These are phyloP conservation scores for Chloropsis hardwickii DNA, from an alignment of 2,113 vertebrate species.

Conservation along the genomic window DNA sequence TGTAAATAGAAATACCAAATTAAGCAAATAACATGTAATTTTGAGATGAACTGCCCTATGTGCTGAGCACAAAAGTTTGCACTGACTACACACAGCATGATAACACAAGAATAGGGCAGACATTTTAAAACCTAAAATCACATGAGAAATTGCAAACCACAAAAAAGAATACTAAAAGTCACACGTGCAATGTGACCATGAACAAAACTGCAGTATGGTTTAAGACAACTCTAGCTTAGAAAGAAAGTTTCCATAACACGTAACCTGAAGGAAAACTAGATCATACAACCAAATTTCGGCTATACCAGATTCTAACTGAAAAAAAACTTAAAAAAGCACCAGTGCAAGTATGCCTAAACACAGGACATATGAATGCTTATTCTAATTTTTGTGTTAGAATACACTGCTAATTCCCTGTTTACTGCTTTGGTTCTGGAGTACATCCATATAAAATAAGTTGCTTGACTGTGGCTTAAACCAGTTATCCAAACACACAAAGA, in stretches of 20 bases:
- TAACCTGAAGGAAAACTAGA: background rate
- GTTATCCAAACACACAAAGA: background rate
- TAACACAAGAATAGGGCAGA: background rate
- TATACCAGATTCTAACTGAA: background rate
- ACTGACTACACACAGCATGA: background rate
- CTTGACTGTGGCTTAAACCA: background rate
- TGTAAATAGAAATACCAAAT: slow-evolving; percentile 64
- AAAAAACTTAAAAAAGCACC: background rate
- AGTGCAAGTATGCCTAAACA: background rate
- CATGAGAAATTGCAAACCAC: background rate
- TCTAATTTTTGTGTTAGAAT: background rate
- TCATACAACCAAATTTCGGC: background rate
- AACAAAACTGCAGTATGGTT: background rate
- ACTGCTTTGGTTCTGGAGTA: background rate
- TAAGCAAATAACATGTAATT: slow-evolving; percentile 66
- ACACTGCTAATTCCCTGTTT: background rate
- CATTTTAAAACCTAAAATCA: slow-evolving; percentile 24
- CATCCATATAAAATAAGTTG: background rate
- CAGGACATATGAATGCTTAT: background rate
- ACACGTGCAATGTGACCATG: background rate
- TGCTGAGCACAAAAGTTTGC: slow-evolving; percentile 9
- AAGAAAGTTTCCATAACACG: background rate
- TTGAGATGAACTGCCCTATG: slow-evolving; percentile 28
- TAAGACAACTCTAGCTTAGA: background rate
- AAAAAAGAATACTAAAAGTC: background rate